Evolutionary conservation across 2,888 invertebrate genomes (phyloP).

Genomic region (Synanthedon formicaeformis): DNA sequence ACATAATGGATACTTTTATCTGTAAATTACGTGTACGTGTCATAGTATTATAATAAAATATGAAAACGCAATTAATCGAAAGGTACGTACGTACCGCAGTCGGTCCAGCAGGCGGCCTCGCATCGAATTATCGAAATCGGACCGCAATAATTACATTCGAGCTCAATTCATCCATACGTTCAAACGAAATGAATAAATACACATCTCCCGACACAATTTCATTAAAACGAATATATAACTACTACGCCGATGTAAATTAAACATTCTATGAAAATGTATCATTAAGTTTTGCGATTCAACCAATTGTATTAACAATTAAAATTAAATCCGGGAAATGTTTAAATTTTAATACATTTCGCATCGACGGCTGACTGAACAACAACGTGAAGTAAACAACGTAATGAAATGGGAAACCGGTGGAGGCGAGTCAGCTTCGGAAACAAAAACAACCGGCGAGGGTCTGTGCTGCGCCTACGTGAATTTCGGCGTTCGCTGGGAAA

Average conservation of each 20-base stretch:
- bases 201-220: slow-evolving; percentile 42
- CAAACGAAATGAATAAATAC: slow-evolving; percentile 41
- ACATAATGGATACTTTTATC: slow-evolving; percentile 21
- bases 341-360: background rate
- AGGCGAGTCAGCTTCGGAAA: slow-evolving; percentile 18
- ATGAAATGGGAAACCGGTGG: slow-evolving; percentile 27
- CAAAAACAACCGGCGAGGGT: slow-evolving; percentile 34
- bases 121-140: slow-evolving; percentile 63
- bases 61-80: slow-evolving; percentile 62
- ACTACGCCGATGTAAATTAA: background rate
- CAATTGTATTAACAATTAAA: background rate
- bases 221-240: slow-evolving; percentile 35
- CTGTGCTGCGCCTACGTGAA: slow-evolving; percentile 20
- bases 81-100: slow-evolving; percentile 42
- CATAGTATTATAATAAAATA: slow-evolving; percentile 55
- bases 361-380: background rate
- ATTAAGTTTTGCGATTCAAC: background rate
- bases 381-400: slow-evolving; percentile 11
- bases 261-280: background rate
- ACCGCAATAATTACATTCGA: slow-evolving; percentile 67
- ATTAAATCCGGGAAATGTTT: background rate
- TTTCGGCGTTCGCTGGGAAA: slow-evolving; percentile 29
- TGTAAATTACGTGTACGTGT: slow-evolving; percentile 31
- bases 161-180: slow-evolving; percentile 52
- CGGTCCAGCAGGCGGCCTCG: slow-evolving; percentile 47